Evolutionary conservation across 1,140 invertebrate species (phyloP), one percentile per base, ranked within the genome.

Genomic region (Drosophila ohnishii): DNA sequence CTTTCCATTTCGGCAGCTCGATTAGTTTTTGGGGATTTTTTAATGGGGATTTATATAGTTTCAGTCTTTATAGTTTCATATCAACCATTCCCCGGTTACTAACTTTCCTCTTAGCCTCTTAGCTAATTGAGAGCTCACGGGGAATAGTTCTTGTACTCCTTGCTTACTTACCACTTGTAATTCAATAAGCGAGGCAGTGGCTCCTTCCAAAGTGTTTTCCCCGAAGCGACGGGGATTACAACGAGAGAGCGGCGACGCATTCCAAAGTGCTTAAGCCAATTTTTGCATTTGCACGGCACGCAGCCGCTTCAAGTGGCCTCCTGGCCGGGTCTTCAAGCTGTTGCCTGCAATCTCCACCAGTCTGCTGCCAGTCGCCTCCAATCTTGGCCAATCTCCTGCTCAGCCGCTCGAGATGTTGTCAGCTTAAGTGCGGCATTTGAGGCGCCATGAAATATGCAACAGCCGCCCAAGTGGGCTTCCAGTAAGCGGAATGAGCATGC

Each of bases 401-500:
- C 5, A 28, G 34, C 53, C 28, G 56, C 40, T 37, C 37, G 47
- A 78, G 75, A 67, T 79, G 80, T 78, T 85, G 66, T 80, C 82
- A 71, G 56, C 75, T 83, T 67, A 79, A 83, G 80, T 84, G 74
- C 45, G 45, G 75, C 78, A 86, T 85, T 84, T 85, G 77, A 64
- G 73, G 60, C 64, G 73, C 73, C 64, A 84, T 86, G 70, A 85
- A 81, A 85, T 85, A 81, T 86, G 82, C 83, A 85, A 78, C 78
- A 85, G 47, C 56, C 50, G 69, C 48, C 64, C 62, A 77, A 76
- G 63, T 56, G 72, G 56, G 56, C 56, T 56, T 8, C 56, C 13
- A 35, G 47, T 40, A 25, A 61, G 39, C 63, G 50, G 57, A 57
- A 62, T 55, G 58, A 53, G 53, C 58, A 63, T 70, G 65, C 64